Conservation (phyloP, 2,113 vertebrate species). For the Lipophrys pholis region DNA sequence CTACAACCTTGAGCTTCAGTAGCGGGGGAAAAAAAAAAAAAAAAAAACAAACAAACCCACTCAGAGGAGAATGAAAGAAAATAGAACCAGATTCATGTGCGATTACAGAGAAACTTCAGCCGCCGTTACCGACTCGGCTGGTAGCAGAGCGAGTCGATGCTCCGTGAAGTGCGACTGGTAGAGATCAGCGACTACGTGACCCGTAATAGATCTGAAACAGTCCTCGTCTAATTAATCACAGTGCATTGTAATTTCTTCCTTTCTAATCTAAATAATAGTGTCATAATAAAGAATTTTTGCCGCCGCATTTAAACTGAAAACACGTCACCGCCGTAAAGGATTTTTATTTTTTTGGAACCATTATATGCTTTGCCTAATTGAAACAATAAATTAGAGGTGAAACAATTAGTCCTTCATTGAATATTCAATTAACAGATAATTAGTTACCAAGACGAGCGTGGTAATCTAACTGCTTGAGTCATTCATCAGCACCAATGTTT, state of each 20-base stretch:
- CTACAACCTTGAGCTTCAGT: slow-evolving; percentile 45
- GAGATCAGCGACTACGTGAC: neutral
- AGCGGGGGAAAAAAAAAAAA: neutral
- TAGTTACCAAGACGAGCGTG: neutral
- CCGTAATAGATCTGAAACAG: neutral
- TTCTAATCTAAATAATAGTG: too few species aligned
- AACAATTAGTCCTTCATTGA: neutral
- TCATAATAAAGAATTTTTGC: too few species aligned
- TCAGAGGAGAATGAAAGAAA: slow-evolving; percentile 42
- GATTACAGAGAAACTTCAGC: slow-evolving; percentile 33
- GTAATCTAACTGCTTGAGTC: neutral
- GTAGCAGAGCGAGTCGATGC: slow-evolving; percentile 5
- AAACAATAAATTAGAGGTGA: neutral
- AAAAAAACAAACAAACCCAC: too few species aligned
- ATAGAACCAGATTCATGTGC: slow-evolving; percentile 57
- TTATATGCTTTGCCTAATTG: neutral
- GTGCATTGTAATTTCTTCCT: too few species aligned
- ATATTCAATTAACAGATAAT: neutral
- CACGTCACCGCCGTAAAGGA: neutral
- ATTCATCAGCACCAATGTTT: neutral
- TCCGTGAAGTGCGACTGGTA: neutral
- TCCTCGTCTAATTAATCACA: neutral
- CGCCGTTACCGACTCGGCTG: slow-evolving; percentile 28
- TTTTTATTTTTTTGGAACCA: neutral
- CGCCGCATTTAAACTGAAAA: neutral